Conservation (phyloP, 2,797 vertebrate genomes). For the Enteromius anoplus region DNA sequence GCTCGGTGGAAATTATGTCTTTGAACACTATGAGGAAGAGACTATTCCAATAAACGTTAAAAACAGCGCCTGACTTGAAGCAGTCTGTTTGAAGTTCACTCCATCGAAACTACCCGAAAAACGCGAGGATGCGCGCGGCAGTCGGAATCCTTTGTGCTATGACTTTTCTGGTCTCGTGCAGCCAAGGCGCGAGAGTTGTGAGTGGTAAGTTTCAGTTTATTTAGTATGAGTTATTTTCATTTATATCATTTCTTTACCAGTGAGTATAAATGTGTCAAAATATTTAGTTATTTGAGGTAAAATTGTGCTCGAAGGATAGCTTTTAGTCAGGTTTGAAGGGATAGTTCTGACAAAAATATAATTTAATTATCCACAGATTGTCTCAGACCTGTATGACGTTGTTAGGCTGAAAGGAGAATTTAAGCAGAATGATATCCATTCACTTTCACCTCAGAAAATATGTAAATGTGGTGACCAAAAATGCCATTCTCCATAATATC, state of each 20-base stretch:
- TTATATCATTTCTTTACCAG: not conserved
- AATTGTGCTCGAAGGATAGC: not conserved
- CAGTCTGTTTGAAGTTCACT: slow-evolving; percentile 25
- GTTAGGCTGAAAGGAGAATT: not conserved
- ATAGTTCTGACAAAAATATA: not conserved
- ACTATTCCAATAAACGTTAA: slow-evolving; percentile 24
- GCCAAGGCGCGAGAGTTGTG: slow-evolving; percentile 53
- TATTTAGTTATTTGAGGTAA: not conserved
- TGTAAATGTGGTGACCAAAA: not conserved
- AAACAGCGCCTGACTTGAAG: slow-evolving; percentile 3
- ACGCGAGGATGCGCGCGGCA: slow-evolving; percentile 54
- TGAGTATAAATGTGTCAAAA: not conserved
- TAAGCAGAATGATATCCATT: not conserved
- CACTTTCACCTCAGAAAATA: not conserved
- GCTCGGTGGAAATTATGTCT: slow-evolving; percentile 45
- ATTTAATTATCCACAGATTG: not conserved
- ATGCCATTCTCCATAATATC: not conserved
- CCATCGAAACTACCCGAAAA: slow-evolving; percentile 5
- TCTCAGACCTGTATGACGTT: not conserved
- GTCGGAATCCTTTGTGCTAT: slow-evolving; percentile 40
- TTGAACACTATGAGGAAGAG: slow-evolving; percentile 35
- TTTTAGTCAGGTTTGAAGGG: not conserved
- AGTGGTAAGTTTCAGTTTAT: slow-evolving; percentile 54
- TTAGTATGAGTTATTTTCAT: not conserved
- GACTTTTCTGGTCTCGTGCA: slow-evolving; percentile 31